Conservation (phyloP, 2,888 invertebrate species). For the Agrilus mali region DNA sequence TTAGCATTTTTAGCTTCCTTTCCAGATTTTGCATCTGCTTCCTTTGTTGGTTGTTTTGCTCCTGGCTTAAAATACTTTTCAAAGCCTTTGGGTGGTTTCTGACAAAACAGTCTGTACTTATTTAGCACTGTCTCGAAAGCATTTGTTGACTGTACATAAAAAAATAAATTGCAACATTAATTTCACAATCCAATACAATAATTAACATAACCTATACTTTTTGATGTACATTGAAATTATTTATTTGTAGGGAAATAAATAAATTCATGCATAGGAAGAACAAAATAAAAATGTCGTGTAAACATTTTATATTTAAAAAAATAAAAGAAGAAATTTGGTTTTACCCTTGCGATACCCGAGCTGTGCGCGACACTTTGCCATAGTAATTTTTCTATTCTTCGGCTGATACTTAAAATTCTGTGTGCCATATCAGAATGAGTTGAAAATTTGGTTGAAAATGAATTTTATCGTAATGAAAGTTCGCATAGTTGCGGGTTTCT, state of each 20-base stretch:
- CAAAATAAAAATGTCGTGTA: no score
- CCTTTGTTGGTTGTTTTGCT: constrained; percentile 21
- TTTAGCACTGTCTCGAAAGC: constrained; percentile 44
- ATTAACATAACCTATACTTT: no score
- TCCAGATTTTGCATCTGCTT: constrained; percentile 19
- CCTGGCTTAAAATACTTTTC: constrained; percentile 78
- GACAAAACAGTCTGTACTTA: constrained; percentile 53
- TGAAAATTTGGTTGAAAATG: not conserved
- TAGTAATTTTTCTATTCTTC: constrained; percentile 40
- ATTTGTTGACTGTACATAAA: constrained; percentile 35
- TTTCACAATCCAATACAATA: not conserved
- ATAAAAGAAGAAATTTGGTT: constrained; percentile 9
- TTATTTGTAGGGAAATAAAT: no score
- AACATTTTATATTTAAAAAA: no score
- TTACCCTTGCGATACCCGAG: constrained; percentile 25
- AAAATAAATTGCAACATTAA: not conserved
- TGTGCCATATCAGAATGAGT: constrained; percentile 41
- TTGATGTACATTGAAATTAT: no score
- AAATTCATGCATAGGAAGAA: no score
- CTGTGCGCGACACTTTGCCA: constrained; percentile 27
- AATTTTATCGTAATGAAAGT: no score
- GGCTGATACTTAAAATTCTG: constrained; percentile 44
- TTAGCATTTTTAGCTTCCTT: constrained; percentile 25
- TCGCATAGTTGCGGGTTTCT: not conserved
- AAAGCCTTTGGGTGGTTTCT: constrained; percentile 84